phyloP scores from a whole-genome alignment of 2,888 invertebrate genomes.

The Harmothoe impar region DNA sequence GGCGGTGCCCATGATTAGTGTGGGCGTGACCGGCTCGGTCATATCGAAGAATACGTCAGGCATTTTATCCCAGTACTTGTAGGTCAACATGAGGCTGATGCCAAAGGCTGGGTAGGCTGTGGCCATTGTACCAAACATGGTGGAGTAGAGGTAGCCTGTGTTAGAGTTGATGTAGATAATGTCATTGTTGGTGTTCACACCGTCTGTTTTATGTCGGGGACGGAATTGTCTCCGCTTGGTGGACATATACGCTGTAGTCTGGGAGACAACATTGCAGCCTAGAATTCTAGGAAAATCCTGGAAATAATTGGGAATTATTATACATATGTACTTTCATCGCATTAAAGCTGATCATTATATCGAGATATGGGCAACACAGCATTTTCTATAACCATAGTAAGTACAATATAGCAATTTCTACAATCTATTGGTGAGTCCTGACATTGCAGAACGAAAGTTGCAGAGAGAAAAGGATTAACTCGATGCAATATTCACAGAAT shows the following conservation, averaged over 20 bases:
- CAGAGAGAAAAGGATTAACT: too few species aligned
- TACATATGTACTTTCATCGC: not conserved
- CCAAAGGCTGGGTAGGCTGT: not conserved
- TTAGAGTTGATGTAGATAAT: slow-evolving; percentile 22
- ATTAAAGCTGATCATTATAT: too few species aligned
- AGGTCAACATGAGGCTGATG: not conserved
- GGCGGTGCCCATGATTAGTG: not conserved
- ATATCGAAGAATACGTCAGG: not conserved
- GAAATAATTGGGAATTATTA: too few species aligned
- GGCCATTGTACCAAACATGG: not conserved
- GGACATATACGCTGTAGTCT: not conserved
- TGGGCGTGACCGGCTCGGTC: not conserved
- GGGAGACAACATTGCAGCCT: not conserved
- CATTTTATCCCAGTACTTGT: not conserved
- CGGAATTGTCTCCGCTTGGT: not conserved
- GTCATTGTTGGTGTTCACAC: not conserved
- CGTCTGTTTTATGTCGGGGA: not conserved
- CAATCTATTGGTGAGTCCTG: too few species aligned
- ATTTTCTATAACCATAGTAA: too few species aligned
- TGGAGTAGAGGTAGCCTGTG: not conserved
- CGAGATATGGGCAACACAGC: too few species aligned
- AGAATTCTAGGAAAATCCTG: not conserved
- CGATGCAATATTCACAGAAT: too few species aligned
- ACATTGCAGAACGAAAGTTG: too few species aligned
- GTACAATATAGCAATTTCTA: too few species aligned